Conservation (phyloP, 2,888 invertebrate genomes). For the Oligia strigilis region DNA sequence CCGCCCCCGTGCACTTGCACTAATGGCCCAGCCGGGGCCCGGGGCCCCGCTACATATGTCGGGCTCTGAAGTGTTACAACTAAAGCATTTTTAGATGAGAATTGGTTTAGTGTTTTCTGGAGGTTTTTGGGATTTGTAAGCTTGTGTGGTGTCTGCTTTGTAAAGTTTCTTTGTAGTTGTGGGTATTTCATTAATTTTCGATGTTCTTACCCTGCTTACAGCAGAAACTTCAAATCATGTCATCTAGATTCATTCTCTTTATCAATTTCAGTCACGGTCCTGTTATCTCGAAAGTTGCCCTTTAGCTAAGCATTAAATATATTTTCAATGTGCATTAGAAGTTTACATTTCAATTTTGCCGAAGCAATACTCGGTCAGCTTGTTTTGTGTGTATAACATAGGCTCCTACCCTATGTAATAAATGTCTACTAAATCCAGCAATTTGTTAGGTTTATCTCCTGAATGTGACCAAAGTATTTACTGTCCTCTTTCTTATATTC, state of each 20-base stretch:
- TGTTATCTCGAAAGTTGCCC: too few species aligned
- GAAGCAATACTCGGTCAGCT: neutral
- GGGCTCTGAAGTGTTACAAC: conserved; percentile 45
- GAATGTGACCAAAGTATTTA: conserved; percentile 36
- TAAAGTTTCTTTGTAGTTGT: neutral
- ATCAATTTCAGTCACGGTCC: neutral
- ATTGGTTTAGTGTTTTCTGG: conserved; percentile 43
- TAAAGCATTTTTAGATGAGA: conserved; percentile 57
- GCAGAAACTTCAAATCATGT: too few species aligned
- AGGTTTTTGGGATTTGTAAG: conserved; percentile 12
- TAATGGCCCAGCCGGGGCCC: conserved; percentile 74
- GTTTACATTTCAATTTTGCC: conserved; percentile 6
- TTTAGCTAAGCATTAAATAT: neutral
- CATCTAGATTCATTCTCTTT: too few species aligned
- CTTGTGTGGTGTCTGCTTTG: neutral
- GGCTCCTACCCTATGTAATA: neutral
- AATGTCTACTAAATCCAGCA: conserved; percentile 23
- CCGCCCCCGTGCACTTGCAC: conserved; percentile 74
- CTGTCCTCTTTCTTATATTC: conserved; percentile 46
- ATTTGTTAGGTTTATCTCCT: conserved; percentile 52
- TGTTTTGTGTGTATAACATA: conserved; percentile 6
- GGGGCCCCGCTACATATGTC: conserved; percentile 53
- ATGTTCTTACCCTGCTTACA: neutral
- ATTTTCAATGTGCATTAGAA: conserved; percentile 2
- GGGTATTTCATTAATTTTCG: neutral